Evolutionary conservation across 2,797 vertebrate genomes (phyloP).

Genomic region (Semaprochilodus insignis): DNA sequence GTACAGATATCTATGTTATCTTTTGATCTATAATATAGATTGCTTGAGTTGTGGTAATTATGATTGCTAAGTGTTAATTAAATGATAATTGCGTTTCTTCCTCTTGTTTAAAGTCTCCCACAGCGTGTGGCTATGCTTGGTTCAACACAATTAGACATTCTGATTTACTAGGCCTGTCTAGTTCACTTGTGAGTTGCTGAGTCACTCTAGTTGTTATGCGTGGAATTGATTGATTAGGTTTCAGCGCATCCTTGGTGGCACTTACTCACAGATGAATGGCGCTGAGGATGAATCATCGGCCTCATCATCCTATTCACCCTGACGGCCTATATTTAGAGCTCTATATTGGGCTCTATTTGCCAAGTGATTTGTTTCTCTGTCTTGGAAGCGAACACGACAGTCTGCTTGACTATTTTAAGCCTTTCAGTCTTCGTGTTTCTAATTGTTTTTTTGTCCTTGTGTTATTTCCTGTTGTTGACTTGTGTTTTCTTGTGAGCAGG

Average conservation of each 20-base stretch:
- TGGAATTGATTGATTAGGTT: constrained; percentile 43
- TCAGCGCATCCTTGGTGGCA: constrained; percentile 35
- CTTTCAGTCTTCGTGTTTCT: neutral
- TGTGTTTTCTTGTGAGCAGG: neutral
- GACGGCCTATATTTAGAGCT: constrained; percentile 43
- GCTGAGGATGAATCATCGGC: constrained; percentile 32
- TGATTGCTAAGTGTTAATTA: neutral
- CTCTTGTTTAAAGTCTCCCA: neutral
- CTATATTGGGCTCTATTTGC: constrained; percentile 24
- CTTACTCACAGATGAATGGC: constrained; percentile 26
- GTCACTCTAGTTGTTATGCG: constrained; percentile 31
- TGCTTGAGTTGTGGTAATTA: neutral
- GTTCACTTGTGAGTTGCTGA: constrained; percentile 16
- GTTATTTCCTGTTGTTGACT: neutral
- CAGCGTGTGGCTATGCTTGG: too few species aligned
- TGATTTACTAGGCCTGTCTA: constrained; percentile 21
- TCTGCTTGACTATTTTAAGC: constrained; percentile 25
- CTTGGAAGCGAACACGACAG: neutral
- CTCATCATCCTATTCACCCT: constrained; percentile 30
- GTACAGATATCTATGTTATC: neutral
- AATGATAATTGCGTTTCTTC: neutral
- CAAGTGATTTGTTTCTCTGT: constrained; percentile 19
- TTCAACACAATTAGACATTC: neutral
- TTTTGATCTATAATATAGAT: constrained; percentile 9
- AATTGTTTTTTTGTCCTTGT: neutral